phyloP scores from a whole-genome alignment of 2,113 vertebrate genomes.

The Martes martes region DNA sequence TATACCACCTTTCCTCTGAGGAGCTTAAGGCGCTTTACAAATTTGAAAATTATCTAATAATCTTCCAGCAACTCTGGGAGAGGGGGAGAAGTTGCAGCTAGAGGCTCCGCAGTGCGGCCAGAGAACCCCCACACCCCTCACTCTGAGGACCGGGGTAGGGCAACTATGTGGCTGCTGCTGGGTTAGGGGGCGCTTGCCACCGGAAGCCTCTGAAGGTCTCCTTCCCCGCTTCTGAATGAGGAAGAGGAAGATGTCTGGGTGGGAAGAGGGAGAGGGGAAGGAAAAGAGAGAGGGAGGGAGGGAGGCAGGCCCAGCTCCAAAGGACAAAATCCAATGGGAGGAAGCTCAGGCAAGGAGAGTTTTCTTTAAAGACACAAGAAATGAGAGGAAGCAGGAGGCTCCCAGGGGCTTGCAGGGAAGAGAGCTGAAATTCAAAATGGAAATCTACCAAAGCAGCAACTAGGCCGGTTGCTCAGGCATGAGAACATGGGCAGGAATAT shows the following conservation, averaged over 20 bases:
- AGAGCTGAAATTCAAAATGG: conserved; percentile 69
- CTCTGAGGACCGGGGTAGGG: not conserved
- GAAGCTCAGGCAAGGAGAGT: conserved; percentile 45
- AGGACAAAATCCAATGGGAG: conserved; percentile 57
- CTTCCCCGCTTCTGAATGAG: not conserved
- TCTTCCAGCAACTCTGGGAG: conserved; percentile 73
- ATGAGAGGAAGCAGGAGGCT: conserved; percentile 65
- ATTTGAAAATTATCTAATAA: conserved; percentile 81
- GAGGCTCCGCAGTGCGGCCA: conserved; percentile 8
- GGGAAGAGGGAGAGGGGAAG: not conserved
- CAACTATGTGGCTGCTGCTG: accelerated
- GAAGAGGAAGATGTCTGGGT: not conserved
- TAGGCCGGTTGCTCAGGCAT: not conserved
- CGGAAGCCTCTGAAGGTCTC: not conserved
- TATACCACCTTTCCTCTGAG: conserved; percentile 77
- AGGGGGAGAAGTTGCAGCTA: conserved; percentile 49
- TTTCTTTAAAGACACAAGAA: conserved; percentile 65
- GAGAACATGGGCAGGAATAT: not conserved
- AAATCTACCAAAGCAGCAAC: conserved; percentile 51
- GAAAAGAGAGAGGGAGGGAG: not conserved
- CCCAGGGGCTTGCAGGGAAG: conserved; percentile 59
- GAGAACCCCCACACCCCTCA: not conserved
- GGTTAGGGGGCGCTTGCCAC: not conserved
- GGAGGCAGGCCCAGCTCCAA: conserved; percentile 6
- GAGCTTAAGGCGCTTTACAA: conserved; percentile 78